A percentile compares a stretch with the other conserved stretches of the same genome.
Conservation (phyloP, 2,888 invertebrate species). For the Venustoraphidia nigricollis region DNA sequence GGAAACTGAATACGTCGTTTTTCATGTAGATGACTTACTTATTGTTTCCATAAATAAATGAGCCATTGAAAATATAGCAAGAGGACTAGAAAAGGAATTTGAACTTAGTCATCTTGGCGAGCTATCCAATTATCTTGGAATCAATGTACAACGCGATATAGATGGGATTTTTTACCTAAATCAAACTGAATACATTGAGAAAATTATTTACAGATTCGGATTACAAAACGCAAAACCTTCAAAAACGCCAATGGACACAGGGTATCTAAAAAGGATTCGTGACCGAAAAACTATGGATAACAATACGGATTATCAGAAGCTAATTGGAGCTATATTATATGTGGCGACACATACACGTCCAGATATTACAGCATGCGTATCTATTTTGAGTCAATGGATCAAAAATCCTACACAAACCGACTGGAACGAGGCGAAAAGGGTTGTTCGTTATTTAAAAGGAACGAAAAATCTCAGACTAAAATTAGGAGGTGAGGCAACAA, state of each 20-base stretch:
- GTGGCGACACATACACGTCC: slow-evolving; percentile 14
- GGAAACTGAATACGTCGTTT: too few species aligned
- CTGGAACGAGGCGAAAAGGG: slow-evolving; percentile 17
- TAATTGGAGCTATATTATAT: slow-evolving; percentile 12
- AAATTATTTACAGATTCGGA: background rate
- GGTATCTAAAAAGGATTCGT: background rate
- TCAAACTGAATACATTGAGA: background rate
- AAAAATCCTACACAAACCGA: slow-evolving; percentile 14
- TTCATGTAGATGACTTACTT: background rate
- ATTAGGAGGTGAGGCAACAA: background rate
- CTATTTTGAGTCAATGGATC: slow-evolving; percentile 16
- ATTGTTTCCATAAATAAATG: background rate
- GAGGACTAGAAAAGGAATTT: background rate
- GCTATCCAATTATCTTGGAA: background rate
- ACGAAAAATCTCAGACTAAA: slow-evolving; percentile 8
- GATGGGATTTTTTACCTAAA: background rate
- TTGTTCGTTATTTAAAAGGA: slow-evolving; percentile 14
- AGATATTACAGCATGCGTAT: slow-evolving; percentile 15
- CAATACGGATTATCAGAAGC: slow-evolving; percentile 5
- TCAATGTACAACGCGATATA: background rate
- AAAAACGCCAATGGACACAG: background rate
- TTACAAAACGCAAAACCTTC: background rate
- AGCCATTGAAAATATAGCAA: background rate
- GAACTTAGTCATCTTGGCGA: background rate
- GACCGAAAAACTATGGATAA: slow-evolving; percentile 3